Evolutionary conservation across 2,113 vertebrate genomes (phyloP).

Genomic region (Colinus virginianus): DNA sequence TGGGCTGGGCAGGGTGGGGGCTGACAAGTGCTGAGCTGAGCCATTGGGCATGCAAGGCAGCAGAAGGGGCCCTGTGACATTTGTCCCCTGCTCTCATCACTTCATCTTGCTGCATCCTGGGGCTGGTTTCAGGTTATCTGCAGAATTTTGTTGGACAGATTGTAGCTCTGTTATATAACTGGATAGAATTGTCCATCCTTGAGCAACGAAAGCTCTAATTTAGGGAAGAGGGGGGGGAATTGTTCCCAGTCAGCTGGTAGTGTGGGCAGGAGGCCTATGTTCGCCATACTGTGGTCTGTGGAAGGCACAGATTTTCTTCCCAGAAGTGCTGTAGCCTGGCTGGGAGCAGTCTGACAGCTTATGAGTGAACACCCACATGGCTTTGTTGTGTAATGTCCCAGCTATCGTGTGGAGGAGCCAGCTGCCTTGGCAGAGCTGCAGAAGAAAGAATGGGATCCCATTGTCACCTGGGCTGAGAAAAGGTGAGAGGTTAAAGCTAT

Average conservation of each 20-base stretch:
- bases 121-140: not conserved
- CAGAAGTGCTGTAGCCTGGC: not conserved
- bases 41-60: not conserved
- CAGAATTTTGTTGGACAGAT: not conserved
- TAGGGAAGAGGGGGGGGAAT: not conserved
- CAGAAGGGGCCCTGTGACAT: not conserved
- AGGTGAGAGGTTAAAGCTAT: conserved; percentile 77
- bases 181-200: not conserved
- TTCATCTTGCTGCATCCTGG: not conserved
- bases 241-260: not conserved
- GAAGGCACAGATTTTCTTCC: not conserved
- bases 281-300: not conserved
- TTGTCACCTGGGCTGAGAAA: conserved; percentile 91
- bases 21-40: not conserved
- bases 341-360: not conserved
- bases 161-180: not conserved
- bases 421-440: conserved; percentile 91
- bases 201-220: not conserved
- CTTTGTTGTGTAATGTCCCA: conserved; percentile 69
- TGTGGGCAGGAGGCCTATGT: not conserved
- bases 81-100: not conserved
- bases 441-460: conserved; percentile 94
- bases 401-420: conserved; percentile 96
- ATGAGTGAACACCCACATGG: not conserved
- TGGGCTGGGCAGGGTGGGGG: not conserved